These are phyloP conservation scores for Rotaria magnacalcarata DNA, from an alignment of 2,888 invertebrate species.

Conservation along the genomic window DNA sequence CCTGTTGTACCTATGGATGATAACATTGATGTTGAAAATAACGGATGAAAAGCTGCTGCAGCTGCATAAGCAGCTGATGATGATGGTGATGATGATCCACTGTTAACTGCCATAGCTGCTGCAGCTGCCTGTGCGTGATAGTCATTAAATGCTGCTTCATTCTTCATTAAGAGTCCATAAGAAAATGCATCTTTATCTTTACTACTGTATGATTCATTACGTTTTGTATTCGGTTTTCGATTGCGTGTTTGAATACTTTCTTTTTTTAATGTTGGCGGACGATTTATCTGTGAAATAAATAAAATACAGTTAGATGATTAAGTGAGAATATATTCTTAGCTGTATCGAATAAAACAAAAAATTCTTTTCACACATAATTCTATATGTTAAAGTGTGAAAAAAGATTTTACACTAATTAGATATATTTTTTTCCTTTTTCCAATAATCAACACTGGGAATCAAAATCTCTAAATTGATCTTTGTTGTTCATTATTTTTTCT, in stretches of 20 bases:
- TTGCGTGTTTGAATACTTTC: slow-evolving; percentile 47
- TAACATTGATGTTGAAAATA: slow-evolving; percentile 4
- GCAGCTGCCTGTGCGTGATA: slow-evolving; percentile 23
- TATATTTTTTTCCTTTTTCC: background rate
- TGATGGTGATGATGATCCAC: slow-evolving; percentile 20
- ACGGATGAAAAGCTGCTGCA: slow-evolving; percentile 14
- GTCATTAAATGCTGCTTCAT: slow-evolving; percentile 1
- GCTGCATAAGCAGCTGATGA: slow-evolving; percentile 26
- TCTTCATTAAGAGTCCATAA: slow-evolving; percentile 36
- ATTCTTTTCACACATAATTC: slow-evolving; percentile 1
- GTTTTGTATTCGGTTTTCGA: slow-evolving; percentile 44
- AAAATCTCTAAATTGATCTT: background rate
- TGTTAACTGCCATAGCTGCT: slow-evolving; percentile 7
- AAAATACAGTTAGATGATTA: background rate
- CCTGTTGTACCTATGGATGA: slow-evolving; percentile 11
- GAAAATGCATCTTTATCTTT: slow-evolving; percentile 27
- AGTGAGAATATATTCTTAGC: background rate
- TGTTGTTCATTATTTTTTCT: background rate
- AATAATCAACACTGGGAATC: background rate
- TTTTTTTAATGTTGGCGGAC: slow-evolving; percentile 46
- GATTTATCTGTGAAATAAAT: slow-evolving; percentile 41
- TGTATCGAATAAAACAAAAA: too few species aligned
- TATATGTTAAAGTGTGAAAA: background rate
- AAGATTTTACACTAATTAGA: background rate
- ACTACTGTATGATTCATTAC: slow-evolving; percentile 17